Evolutionary conservation across 2,113 vertebrate genomes (phyloP).

Genomic region (Cisticola juncidis): DNA sequence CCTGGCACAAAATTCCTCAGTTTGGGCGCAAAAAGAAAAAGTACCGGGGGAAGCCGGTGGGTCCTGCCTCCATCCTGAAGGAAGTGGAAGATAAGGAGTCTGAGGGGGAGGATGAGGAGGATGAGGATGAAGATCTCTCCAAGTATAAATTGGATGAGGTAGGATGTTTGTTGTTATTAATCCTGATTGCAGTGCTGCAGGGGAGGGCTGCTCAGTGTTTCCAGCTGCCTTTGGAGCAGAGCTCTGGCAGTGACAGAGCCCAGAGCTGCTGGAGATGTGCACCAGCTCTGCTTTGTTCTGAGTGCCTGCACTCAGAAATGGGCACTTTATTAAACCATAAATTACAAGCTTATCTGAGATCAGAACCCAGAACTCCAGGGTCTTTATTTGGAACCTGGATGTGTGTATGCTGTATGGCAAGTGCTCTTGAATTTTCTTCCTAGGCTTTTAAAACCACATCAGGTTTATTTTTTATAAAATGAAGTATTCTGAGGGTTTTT

Average conservation of each 20-base stretch:
- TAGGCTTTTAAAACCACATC: not conserved
- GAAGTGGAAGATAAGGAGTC: constrained; percentile 89
- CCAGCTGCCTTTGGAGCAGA: not conserved
- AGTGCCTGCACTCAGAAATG: not conserved
- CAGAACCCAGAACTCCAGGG: not conserved
- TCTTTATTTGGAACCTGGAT: not conserved
- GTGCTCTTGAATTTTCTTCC: not conserved
- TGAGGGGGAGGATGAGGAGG: constrained; percentile 91
- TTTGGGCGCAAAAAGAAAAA: constrained; percentile 99
- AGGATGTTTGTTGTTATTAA: not conserved
- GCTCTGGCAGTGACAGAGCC: accelerated
- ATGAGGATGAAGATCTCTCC: constrained; percentile 95
- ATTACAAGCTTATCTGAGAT: not conserved
- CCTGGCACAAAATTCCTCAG: constrained; percentile 62
- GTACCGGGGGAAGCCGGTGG: constrained; percentile 85
- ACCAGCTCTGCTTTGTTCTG: not conserved
- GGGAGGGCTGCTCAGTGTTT: not conserved
- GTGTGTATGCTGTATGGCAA: too few relatives aligned
- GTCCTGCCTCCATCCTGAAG: constrained; percentile 82
- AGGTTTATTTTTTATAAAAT: not conserved
- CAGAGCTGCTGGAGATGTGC: not conserved
- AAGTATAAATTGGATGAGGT: constrained; percentile 96
- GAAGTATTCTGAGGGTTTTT: not conserved
- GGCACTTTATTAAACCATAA: not conserved
- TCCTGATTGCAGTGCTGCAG: not conserved